Evolutionary conservation across 1,140 invertebrate genomes (phyloP).

Genomic region (Periplaneta americana): DNA sequence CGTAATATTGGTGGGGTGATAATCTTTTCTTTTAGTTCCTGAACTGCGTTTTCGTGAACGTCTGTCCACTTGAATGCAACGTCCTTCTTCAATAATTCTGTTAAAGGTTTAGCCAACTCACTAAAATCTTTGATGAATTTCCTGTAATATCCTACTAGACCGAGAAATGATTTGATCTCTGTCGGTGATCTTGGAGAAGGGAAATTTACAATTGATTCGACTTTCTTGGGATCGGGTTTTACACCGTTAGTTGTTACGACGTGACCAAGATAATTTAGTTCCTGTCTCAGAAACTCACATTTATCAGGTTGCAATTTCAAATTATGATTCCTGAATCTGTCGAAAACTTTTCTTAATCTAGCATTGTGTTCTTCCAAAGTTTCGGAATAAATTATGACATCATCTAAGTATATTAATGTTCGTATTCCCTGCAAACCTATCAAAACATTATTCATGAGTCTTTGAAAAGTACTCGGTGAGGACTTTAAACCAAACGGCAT

Average conservation of each 20-base stretch:
- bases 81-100: slow-evolving; percentile 27
- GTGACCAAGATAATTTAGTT: slow-evolving; percentile 24
- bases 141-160: slow-evolving; percentile 27
- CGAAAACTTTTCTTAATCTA: slow-evolving; percentile 19
- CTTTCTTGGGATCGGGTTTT: slow-evolving; percentile 21
- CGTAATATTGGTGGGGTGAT: slow-evolving; percentile 20
- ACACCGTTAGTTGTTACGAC: slow-evolving; percentile 19
- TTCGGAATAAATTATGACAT: slow-evolving; percentile 17
- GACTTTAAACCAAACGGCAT: slow-evolving; percentile 31
- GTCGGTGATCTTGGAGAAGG: slow-evolving; percentile 27
- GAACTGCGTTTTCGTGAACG: slow-evolving; percentile 14
- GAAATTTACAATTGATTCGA: slow-evolving; percentile 27
- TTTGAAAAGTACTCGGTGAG: slow-evolving; percentile 31
- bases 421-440: slow-evolving; percentile 19
- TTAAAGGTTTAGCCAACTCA: slow-evolving; percentile 28
- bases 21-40: slow-evolving; percentile 21
- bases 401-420: slow-evolving; percentile 34
- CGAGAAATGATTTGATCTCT: slow-evolving; percentile 29
- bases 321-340: slow-evolving; percentile 11
- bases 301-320: slow-evolving; percentile 25
- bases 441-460: slow-evolving; percentile 35
- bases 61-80: slow-evolving; percentile 18
- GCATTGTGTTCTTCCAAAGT: not conserved
- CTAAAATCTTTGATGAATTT: slow-evolving; percentile 27
- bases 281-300: slow-evolving; percentile 20